Conservation (phyloP, 2,888 invertebrate genomes). For the Eupithecia pulchellata region DNA sequence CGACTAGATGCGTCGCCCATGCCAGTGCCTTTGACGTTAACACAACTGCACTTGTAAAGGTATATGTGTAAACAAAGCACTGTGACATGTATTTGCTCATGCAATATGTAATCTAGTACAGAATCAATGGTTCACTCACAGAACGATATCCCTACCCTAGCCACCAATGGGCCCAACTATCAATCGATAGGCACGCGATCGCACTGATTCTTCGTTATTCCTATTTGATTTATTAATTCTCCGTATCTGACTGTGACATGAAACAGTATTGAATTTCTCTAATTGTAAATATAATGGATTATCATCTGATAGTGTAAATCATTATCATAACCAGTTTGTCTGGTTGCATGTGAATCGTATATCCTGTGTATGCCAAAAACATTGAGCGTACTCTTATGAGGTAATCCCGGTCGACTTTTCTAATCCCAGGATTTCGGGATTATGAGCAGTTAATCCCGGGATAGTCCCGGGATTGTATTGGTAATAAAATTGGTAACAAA, state of each 20-base stretch:
- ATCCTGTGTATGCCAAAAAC: not conserved
- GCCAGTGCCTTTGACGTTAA: not conserved
- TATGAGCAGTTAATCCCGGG: too few species aligned
- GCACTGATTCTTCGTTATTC: slow-evolving; percentile 17
- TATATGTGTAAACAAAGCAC: slow-evolving; percentile 18
- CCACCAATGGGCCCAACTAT: slow-evolving; percentile 19
- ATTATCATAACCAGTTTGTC: not conserved
- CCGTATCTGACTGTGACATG: slow-evolving; percentile 3
- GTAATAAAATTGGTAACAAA: too few species aligned
- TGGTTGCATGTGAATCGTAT: not conserved
- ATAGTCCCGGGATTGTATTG: too few species aligned
- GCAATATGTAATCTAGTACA: slow-evolving; percentile 32
- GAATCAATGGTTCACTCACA: slow-evolving; percentile 36
- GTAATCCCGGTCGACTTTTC: too few species aligned
- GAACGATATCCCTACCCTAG: not conserved
- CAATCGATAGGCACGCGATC: slow-evolving; percentile 39
- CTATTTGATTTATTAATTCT: slow-evolving; percentile 21
- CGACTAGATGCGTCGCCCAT: not conserved
- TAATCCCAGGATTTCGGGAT: too few species aligned
- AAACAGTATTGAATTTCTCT: slow-evolving; percentile 2
- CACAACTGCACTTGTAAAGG: slow-evolving; percentile 13
- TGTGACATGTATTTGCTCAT: slow-evolving; percentile 23
- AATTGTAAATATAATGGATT: not conserved
- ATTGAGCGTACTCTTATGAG: not conserved
- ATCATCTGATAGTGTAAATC: not conserved